Evolutionary conservation across 2,888 invertebrate genomes (phyloP), one percentile per base, ranked within the genome.

Genomic region (Helleia helle): DNA sequence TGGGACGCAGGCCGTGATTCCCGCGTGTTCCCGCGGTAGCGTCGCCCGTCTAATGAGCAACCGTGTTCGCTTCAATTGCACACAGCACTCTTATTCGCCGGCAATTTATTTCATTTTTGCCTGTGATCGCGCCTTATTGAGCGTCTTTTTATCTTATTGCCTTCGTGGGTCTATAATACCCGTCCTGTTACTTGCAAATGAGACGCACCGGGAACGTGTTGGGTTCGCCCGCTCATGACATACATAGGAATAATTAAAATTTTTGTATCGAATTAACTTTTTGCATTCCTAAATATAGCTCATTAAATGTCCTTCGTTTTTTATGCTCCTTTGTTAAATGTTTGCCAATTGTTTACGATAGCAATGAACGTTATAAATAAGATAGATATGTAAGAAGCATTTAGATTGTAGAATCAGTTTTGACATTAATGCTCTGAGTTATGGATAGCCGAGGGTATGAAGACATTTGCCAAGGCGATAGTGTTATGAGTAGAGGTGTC

Each of bases 71-170:
- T 67, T 80, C 81, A 80, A 83, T 83, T 84, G 83, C 81, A 74
- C 80, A 77, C 74, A 73, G 73, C 67, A 77, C 75, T 77, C 75
- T 80, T 80, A 80, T 79, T 79, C 81, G 71, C 72, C 64, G 75
- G 80, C 81, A 83, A 83, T 84, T 84, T 84, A 84, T 84, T 83
- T 83, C 75, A 84, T 84, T 84, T 84, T 84, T 83, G 83, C 80
- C 65, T 83, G 72, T 79, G 83, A 80, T 77, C 80, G 80, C 81
- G 79, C 83, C 83, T 83, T 84, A 84, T 83, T 79, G 79, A 79
- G 81, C 61, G 71, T 63, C 71, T 81, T 83, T 83, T 84, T 79
- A 76, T 83, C 75, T 80, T 80, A 72, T 80, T 81, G 74, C 73
- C 75, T 74, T 72, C 75, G 74, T 74, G 77, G 75, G 74, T 77